Evolutionary conservation across 2,888 invertebrate genomes (phyloP), one percentile per base, ranked within the genome.

Genomic region (Amphipyra berbera): DNA sequence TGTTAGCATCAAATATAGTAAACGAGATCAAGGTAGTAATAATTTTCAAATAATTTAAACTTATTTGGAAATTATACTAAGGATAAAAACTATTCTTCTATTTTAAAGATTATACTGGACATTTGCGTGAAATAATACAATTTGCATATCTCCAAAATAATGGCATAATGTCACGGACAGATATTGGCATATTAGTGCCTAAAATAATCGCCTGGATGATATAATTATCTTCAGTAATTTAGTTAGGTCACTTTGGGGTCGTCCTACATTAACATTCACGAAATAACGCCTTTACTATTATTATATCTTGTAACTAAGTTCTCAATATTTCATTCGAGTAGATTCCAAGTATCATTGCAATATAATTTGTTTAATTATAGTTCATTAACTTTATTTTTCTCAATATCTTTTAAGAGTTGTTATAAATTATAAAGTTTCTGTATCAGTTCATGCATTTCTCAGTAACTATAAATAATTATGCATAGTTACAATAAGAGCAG

Each of bases 381-480:
- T 33, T 48, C 2, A 12, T 44, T 10, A 49, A n/a, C 12, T 41
- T 13, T 6, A 27, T 33, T 49, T 9, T 12, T 47, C 12, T 14
- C 4, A 15, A 8, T 46, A 40, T 46, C 10, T 49, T 46, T 15
- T 5, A 38, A 50, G 30, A 48, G 37, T 42, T 37, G 33, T 12
- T 57, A n/a, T 9, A 12, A 21, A 40, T 40, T 47, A 45, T 68
- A 44, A 42, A 45, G 41, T 49, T 46, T 33, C 12, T 55, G 42
- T 70, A 37, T 52, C 52, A 63, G 52, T 53, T 37, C 9, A 41
- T 49, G 45, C 48, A 55, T 54, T 74, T 76, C 76, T 71, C 6
- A 38, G 40, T 56, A 59, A 56, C 41, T 56, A 52, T 56, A 40
- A 49, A 37, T 55, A 54, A 60, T 42, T 63, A 41, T 50, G 41